Evolutionary conservation across 2,797 vertebrate species (phyloP), one percentile per base, ranked within the genome.

Genomic region (Columba guinea): DNA sequence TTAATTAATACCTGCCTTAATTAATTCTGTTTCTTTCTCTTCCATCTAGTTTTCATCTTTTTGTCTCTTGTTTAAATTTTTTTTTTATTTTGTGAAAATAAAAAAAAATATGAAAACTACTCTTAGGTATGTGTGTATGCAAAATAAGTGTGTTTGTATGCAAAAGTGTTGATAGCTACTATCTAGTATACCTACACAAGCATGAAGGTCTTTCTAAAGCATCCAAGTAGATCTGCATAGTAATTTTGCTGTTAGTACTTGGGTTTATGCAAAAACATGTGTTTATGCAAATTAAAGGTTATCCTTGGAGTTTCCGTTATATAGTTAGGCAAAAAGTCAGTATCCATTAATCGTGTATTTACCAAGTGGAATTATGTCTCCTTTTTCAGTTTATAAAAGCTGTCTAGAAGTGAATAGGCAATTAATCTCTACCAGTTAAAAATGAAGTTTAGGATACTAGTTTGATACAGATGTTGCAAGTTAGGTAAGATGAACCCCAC

Each of bases 371-470:
- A n/a, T 83, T 56, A 18, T 16, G 26, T 84, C 30, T 81, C 8
- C 13, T 78, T 22, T 55, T 58, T 53, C 67, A 85, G 19, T 58
- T 75, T 78, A 35, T 86, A 15, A 32, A 46, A 91, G 27, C 65
- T 88, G 73, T 32, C 59, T 94, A 22, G 10, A 53, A 88, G 62
- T 83, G 84, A 74, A 39, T 51, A 55, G 27, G 28, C 55, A 62
- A 65, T 94, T 95, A 86, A 86, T 83, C 67, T 84, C 23, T 74
- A 35, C 58, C 52, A 85, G 71, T 62, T 92, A 63, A 87, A 95
- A 96, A 69, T 75, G 22, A 84, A 81, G 30, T 73, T 86, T 73
- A 69, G 44, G 39, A 62, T 69, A 23, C 44, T 65, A n/a, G 62
- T 82, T 84, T 65, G 65, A 55, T 84, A 56, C 44, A 87, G 74